These are phyloP conservation scores for Drosophila serrata DNA, from an alignment of 1,140 invertebrate genomes.

Conservation along the genomic window DNA sequence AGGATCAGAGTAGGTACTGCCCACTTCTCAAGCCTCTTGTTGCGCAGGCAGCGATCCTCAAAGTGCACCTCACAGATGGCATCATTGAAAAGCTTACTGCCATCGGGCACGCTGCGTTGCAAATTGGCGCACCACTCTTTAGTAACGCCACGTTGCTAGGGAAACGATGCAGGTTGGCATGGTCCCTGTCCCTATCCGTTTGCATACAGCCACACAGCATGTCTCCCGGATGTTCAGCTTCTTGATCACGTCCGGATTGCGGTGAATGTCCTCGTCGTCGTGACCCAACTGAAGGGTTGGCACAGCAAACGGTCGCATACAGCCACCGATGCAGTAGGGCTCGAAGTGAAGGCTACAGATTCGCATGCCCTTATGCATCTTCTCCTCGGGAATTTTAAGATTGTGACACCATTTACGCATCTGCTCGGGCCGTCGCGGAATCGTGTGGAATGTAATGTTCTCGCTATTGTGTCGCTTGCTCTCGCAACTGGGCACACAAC, in stretches of 20 bases:
- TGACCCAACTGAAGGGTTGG: conserved; percentile 76
- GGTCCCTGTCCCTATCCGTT: conserved; percentile 76
- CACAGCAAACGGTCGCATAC: conserved; percentile 83
- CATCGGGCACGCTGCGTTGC: conserved; percentile 72
- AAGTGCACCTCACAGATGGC: conserved; percentile 82
- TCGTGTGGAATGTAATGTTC: conserved; percentile 83
- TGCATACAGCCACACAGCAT: conserved; percentile 77
- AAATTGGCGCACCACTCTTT: conserved; percentile 79
- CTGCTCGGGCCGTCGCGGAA: conserved; percentile 75
- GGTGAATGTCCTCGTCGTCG: conserved; percentile 75
- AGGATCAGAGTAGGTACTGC: conserved; percentile 72
- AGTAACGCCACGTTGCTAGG: conserved; percentile 70
- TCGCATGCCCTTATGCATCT: conserved; percentile 79
- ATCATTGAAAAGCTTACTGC: conserved; percentile 78
- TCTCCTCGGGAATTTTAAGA: conserved; percentile 71
- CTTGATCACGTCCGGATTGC: conserved; percentile 82
- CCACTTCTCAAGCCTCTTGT: conserved; percentile 80
- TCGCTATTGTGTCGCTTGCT: conserved; percentile 77
- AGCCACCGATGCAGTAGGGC: conserved; percentile 80
- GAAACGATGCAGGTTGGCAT: conserved; percentile 81
- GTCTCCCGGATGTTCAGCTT: conserved; percentile 81
- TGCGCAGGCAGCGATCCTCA: conserved; percentile 77
- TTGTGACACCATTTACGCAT: conserved; percentile 83
- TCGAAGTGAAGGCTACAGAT: conserved; percentile 80
- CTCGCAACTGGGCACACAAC: conserved; percentile 77